A percentile compares a stretch with the other conserved stretches of the same genome.
Evolutionary conservation across 2,888 invertebrate genomes (phyloP).

Genomic region (Clostera curtula): DNA sequence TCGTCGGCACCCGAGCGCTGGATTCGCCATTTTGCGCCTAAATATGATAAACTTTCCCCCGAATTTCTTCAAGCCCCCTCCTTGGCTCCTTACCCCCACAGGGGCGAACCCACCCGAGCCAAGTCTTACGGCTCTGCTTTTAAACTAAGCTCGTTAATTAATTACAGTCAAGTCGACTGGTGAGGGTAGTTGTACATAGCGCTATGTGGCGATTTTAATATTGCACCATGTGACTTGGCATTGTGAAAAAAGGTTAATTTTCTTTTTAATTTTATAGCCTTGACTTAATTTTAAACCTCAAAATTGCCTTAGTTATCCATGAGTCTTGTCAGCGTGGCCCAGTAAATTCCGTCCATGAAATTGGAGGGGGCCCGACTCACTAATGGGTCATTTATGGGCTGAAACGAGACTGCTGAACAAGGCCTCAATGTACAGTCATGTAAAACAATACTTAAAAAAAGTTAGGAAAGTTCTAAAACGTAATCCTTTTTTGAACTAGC

Average conservation of each 20-base stretch:
- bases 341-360: no score
- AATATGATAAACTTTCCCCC: constrained; percentile 76
- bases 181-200: constrained; percentile 63
- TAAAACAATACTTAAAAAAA: no score
- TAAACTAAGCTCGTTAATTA: constrained; percentile 77
- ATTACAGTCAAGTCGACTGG: constrained; percentile 72
- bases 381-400: no score
- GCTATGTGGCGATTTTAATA: constrained; percentile 67
- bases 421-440: no score
- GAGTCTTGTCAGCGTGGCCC: no score
- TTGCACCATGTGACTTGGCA: constrained; percentile 36
- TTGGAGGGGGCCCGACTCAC: no score
- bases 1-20: constrained; percentile 66
- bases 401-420: no score
- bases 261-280: no score
- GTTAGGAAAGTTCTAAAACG: no score
- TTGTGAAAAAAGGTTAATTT: constrained; percentile 14
- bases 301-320: no score
- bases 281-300: no score
- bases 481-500: no score
- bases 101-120: constrained; percentile 44
- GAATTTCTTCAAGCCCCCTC: constrained; percentile 64
- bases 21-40: constrained; percentile 75
- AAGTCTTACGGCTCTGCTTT: constrained; percentile 74
- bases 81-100: constrained; percentile 41